These are phyloP conservation scores for Paratrypauchen microcephalus DNA, from an alignment of 2,797 vertebrate species.

Conservation along the genomic window DNA sequence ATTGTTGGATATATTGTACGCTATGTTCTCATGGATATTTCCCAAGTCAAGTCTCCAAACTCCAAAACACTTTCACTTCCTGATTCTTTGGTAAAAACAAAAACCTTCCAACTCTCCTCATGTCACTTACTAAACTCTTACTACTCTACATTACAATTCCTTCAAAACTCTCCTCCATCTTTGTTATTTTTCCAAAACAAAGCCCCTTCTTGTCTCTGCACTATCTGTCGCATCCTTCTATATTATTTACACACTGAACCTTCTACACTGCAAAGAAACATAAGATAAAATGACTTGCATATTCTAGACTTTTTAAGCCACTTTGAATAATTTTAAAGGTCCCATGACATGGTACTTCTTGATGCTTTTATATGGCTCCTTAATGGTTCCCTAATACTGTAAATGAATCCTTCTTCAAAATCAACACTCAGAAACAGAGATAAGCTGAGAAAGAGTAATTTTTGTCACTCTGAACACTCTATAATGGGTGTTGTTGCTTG, in stretches of 20 bases:
- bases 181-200: constrained; percentile 38
- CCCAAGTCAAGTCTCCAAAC: neutral
- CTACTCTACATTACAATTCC: constrained; percentile 58
- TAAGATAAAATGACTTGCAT: neutral
- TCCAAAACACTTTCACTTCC: constrained; percentile 15
- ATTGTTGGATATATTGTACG: too few species aligned
- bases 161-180: constrained; percentile 37
- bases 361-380: too few species aligned
- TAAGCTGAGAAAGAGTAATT: too few species aligned
- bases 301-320: neutral
- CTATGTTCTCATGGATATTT: too few species aligned
- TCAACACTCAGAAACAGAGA: too few species aligned
- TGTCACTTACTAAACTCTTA: constrained; percentile 62
- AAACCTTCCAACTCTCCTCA: constrained; percentile 55
- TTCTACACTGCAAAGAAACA: neutral
- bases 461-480: too few species aligned
- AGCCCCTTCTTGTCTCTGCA: constrained; percentile 46
- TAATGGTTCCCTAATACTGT: too few species aligned
- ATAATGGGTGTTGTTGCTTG: too few species aligned
- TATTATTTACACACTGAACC: constrained; percentile 5
- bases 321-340: neutral
- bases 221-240: constrained; percentile 37
- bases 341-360: too few species aligned
- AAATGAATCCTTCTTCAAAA: too few species aligned
- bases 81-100: constrained; percentile 64